Evolutionary conservation across 2,888 invertebrate species (phyloP), one percentile per base, ranked within the genome.

Genomic region (Nebria salina): DNA sequence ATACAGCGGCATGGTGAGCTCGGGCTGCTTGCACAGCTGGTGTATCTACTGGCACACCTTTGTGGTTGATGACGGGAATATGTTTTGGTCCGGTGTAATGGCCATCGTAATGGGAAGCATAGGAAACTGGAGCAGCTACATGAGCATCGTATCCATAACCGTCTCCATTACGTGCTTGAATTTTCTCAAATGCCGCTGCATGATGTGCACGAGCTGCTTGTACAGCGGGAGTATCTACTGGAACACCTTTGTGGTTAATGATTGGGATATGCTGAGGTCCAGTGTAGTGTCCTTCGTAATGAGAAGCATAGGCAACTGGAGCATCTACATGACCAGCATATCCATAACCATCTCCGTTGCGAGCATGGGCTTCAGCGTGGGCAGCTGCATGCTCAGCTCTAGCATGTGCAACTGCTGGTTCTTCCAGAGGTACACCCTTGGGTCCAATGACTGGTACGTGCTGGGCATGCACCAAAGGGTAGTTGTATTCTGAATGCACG

Each of bases 331-430:
- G 15, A 82, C 34, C 73, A 41, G 42, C 41, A 13, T 54, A 54
- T 26, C 43, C 72, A 25, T 78, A 83, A 25, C 81, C 54, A 26
- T 75, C 65, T 54, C 65, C 75, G 42, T 75, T 75, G 64, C 64
- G 75, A 7, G 25, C 75, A 9, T 15, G 9, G 9, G 75, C 64
- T 64, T 75, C 42, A 11, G 54, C 74, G 20, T 77, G 75, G 34
- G 82, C 83, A n/a, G 82, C 83, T n/a, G 82, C 82, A 65, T 83
- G 82, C 4, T 80, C 82, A 41, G 84, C 84, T 78, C 83, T 70
- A 80, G 92, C 92, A 83, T 91, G 91, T 82, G 92, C 91, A 81
- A 92, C 92, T 86, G 92, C 92, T 68, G 91, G 91, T 84, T 91
- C 91, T 85, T 91, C 92, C 76, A 91, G 90, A 81, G 92, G 91